phyloP scores from a whole-genome alignment of 2,113 vertebrate species.

The Psittacus erithacus region DNA sequence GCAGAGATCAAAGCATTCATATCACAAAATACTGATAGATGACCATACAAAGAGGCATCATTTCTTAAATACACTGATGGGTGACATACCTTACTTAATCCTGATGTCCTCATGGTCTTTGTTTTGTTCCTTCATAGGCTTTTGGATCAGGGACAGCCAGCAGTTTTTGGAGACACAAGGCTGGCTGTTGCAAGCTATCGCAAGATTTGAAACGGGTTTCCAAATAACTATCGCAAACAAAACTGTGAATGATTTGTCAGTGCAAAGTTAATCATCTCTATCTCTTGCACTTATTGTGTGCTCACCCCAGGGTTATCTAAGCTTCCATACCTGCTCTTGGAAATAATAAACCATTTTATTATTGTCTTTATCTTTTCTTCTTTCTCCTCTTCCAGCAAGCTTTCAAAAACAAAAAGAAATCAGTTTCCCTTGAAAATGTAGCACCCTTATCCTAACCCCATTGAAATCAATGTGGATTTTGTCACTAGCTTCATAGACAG shows the following conservation, averaged over 20 bases:
- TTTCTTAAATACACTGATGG: background rate
- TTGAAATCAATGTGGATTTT: background rate
- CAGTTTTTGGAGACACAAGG: background rate
- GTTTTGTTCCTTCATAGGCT: background rate
- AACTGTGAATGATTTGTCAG: constrained; percentile 55
- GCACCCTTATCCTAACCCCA: background rate
- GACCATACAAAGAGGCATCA: background rate
- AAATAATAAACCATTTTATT: constrained; percentile 68
- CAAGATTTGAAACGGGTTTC: background rate
- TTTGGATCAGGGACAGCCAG: background rate
- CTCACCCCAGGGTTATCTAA: constrained; percentile 52
- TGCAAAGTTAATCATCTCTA: constrained; percentile 45
- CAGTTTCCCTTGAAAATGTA: background rate
- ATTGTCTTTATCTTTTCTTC: constrained; percentile 45
- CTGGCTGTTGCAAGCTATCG: background rate
- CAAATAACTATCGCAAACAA: constrained; percentile 46
- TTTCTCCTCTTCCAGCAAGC: constrained; percentile 30
- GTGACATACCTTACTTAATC: background rate
- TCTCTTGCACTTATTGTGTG: background rate
- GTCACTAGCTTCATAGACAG: background rate
- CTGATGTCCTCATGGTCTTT: background rate
- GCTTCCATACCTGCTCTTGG: constrained; percentile 1
- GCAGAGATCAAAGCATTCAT: background rate
- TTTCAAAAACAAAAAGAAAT: background rate
- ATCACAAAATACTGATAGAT: background rate